Evolutionary conservation across 2,113 vertebrate species (phyloP).

Genomic region (human (Homo sapiens)): GRCh38 chr3:14463501-14464000

Average conservation of each 20-base stretch:
- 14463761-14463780: background rate
- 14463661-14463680: background rate
- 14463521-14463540: background rate
- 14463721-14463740: background rate
- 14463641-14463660: slow-evolving; percentile 31
- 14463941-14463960: background rate
- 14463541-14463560: slow-evolving; percentile 29
- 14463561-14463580: background rate
- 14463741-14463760: background rate
- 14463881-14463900: background rate
- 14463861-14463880: background rate
- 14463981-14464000: background rate
- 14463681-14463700: slow-evolving; percentile 21
- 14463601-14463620: background rate
- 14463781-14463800: background rate
- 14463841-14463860: rapidly evolving
- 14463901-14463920: too few relatives aligned
- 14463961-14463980: background rate
- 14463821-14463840: background rate
- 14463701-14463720: background rate
- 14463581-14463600: background rate
- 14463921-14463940: background rate
- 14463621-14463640: background rate
- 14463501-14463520: slow-evolving; percentile 60
- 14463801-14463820: rapidly evolving